These are phyloP conservation scores for Smittia sp. DNA, from an alignment of 2,888 invertebrate genomes.

Conservation along the genomic window DNA sequence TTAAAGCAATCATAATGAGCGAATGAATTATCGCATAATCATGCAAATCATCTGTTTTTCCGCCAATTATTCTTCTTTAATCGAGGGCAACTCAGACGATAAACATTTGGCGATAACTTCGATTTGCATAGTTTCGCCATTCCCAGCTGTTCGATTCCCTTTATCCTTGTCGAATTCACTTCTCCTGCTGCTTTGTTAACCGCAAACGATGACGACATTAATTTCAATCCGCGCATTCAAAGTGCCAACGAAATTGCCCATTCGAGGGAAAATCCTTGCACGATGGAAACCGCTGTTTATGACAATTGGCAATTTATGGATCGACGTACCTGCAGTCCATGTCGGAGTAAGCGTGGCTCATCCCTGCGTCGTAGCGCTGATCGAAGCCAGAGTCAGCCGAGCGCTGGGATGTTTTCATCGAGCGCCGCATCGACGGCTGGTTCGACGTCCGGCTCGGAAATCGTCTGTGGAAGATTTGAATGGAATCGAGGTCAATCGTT, in stretches of 20 bases:
- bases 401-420: slow-evolving; percentile 60
- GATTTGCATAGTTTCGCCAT: not conserved
- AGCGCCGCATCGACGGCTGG: slow-evolving; percentile 55
- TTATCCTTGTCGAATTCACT: not conserved
- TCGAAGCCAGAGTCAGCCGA: slow-evolving; percentile 64
- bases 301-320: slow-evolving; percentile 14
- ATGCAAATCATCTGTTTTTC: slow-evolving; percentile 20
- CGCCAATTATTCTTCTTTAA: not conserved
- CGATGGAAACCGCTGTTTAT: not conserved
- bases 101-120: not conserved
- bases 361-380: slow-evolving; percentile 55
- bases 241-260: not conserved
- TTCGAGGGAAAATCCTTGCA: not conserved
- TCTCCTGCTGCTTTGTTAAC: not conserved
- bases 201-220: not conserved
- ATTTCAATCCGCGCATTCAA: not conserved
- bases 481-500: not conserved
- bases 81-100: not conserved
- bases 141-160: not conserved
- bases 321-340: slow-evolving; percentile 64
- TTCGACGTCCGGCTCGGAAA: slow-evolving; percentile 51
- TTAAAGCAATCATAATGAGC: not conserved
- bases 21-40: not conserved
- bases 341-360: slow-evolving; percentile 68
- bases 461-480: slow-evolving; percentile 44